Base-by-base conservation (phyloP, 2,888 invertebrate genomes). In the Tridacna gigas region DNA sequence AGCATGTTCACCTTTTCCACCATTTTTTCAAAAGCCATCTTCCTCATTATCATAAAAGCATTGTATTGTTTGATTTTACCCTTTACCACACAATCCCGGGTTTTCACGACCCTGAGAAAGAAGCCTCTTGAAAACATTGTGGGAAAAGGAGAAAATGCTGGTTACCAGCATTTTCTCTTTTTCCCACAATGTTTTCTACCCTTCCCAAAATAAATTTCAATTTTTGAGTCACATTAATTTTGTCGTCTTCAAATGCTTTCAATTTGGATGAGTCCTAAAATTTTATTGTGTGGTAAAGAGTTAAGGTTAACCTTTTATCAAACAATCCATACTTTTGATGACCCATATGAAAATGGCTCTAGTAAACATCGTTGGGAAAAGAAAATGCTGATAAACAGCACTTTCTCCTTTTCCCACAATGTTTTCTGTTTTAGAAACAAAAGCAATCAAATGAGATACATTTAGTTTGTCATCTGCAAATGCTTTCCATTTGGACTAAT, bases 371-470 rank as follows among this genome's bases (percentile, higher is more conserved):
- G 9, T 20, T 2, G 18, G 56, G 3, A 56, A 20, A n/a, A 56
- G 56, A 56, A 56, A 56, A 56, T 56, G 56, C 56, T 56, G 4
- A 3, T n/a, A 18, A 56, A 2, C 18, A 56, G 56, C n/a, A 20
- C 9, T 65, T 65, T 65, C 65, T 65, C 65, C 65, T 65, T 65
- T 65, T 65, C 22, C 12, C 1, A 4, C 65, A 20, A 65, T 65
- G 7, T 65, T 65, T 65, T 65, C 25, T 25, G 15, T 3, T 25
- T 22, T 65, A 56, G 18, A 56, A 56, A 9, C 20, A 5, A 4
- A 2, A 56, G 56, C 37, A 37, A 37, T 37, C 37, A 37, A 37
- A 37, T 7, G 7, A 37, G 37, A 37, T 7, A 37, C 37, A 37
- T 37, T 37, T 37, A 4, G 37, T 37, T 7, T 37, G 7, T 37